These are phyloP conservation scores for Fregetta grallaria DNA, from an alignment of 2,113 vertebrate genomes.

Conservation along the genomic window DNA sequence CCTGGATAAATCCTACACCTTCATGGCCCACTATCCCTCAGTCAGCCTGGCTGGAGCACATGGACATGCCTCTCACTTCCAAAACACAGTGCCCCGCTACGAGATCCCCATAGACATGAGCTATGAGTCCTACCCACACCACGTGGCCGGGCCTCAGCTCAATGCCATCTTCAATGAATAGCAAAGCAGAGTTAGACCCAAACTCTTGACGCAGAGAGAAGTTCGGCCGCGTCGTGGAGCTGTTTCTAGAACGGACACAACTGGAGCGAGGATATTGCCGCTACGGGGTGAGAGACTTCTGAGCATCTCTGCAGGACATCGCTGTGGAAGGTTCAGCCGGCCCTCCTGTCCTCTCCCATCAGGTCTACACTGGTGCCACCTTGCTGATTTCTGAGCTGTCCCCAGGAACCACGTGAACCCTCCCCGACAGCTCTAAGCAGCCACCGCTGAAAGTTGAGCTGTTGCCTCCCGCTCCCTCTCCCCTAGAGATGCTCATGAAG, in stretches of 20 bases:
- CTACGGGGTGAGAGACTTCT: neutral
- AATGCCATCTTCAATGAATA: slow-evolving; percentile 87
- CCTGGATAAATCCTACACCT: slow-evolving; percentile 83
- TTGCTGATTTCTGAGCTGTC: neutral
- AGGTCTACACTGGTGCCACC: neutral
- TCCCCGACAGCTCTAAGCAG: neutral
- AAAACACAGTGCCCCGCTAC: slow-evolving; percentile 74
- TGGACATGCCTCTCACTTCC: slow-evolving; percentile 81
- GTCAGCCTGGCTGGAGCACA: slow-evolving; percentile 77
- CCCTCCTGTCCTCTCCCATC: neutral
- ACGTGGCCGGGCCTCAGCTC: slow-evolving; percentile 82
- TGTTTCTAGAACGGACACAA: neutral
- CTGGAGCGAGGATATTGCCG: neutral
- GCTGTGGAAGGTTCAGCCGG: neutral
- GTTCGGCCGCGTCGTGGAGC: neutral
- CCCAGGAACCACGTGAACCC: neutral
- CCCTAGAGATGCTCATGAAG: neutral
- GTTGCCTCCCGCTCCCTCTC: neutral
- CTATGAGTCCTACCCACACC: slow-evolving; percentile 86
- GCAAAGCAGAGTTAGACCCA: neutral
- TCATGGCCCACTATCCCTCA: slow-evolving; percentile 73
- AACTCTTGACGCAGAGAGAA: neutral
- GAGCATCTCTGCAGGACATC: neutral
- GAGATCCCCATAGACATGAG: slow-evolving; percentile 89
- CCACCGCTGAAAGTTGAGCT: fast-evolving